Evolutionary conservation across 1,140 invertebrate species (phyloP).

Genomic region (Drosophila gunungcola): DNA sequence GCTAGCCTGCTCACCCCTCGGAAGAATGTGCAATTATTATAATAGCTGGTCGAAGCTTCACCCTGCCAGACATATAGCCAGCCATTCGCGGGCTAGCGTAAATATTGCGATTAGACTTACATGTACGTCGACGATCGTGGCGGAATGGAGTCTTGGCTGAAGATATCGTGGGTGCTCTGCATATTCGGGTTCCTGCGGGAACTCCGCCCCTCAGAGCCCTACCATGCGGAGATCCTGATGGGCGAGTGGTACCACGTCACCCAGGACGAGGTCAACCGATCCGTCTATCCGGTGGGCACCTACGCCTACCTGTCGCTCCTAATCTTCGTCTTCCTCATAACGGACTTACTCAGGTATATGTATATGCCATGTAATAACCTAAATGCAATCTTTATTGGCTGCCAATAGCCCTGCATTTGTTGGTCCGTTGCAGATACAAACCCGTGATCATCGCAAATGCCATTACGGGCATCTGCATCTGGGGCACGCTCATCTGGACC

Average conservation of each 20-base stretch:
- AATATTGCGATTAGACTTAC: slow-evolving; percentile 58
- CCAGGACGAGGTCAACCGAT: slow-evolving; percentile 80
- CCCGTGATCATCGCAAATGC: slow-evolving; percentile 92
- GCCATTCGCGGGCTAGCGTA: neutral
- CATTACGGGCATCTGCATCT: slow-evolving; percentile 89
- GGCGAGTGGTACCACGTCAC: slow-evolving; percentile 89
- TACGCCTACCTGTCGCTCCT: slow-evolving; percentile 90
- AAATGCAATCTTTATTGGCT: neutral
- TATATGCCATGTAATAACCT: no score
- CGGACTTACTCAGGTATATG: slow-evolving; percentile 88
- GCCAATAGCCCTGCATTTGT: neutral
- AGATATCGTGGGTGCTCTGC: slow-evolving; percentile 89
- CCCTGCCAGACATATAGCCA: neutral
- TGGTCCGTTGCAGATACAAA: slow-evolving; percentile 88
- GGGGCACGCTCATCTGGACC: slow-evolving; percentile 90
- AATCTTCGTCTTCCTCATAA: slow-evolving; percentile 91
- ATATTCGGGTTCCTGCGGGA: slow-evolving; percentile 93
- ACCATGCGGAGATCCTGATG: slow-evolving; percentile 90
- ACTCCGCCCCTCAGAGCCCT: slow-evolving; percentile 91
- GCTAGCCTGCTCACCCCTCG: slow-evolving; percentile 33
- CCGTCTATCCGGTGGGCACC: slow-evolving; percentile 91
- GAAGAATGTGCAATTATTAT: slow-evolving; percentile 64
- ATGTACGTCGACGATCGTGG: slow-evolving; percentile 25
- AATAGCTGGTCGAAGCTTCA: slow-evolving; percentile 86
- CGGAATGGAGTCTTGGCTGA: slow-evolving; percentile 86